Percentiles rank a stretch among this genome's conserved stretches.
These are phyloP conservation scores for Phoeniculus purpureus DNA, from an alignment of 2,797 vertebrate genomes.

Conservation along the genomic window DNA sequence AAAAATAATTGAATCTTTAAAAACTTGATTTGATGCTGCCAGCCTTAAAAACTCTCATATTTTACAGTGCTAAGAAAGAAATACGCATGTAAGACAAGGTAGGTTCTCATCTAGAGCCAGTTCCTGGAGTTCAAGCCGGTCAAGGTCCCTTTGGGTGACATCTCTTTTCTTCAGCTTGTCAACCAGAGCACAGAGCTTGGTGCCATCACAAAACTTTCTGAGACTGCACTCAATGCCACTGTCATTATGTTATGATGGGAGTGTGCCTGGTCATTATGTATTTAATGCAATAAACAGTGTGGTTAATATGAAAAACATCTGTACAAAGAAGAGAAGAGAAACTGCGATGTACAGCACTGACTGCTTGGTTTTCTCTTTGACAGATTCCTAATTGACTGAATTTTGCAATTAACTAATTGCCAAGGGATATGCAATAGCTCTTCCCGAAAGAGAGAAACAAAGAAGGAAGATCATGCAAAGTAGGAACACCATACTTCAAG, in stretches of 20 bases:
- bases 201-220: too few species aligned
- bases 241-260: neutral
- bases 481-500: neutral
- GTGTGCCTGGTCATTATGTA: neutral
- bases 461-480: neutral
- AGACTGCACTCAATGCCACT: too few species aligned
- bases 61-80: constrained; percentile 4
- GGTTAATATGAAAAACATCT: constrained; percentile 30
- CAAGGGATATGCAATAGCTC: neutral
- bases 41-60: neutral
- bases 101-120: constrained; percentile 1
- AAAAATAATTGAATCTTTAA: neutral
- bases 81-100: neutral
- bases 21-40: neutral
- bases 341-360: neutral
- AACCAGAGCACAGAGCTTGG: too few species aligned
- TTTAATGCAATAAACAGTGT: neutral
- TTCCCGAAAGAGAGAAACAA: constrained; percentile 27
- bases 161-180: too few species aligned
- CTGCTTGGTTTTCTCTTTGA: constrained; percentile 12
- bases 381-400: constrained; percentile 26
- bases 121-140: neutral
- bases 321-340: neutral
- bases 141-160: too few species aligned
- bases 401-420: constrained; percentile 21